Base-by-base conservation (phyloP, 2,113 vertebrate genomes). In the Excalfactoria chinensis region DNA sequence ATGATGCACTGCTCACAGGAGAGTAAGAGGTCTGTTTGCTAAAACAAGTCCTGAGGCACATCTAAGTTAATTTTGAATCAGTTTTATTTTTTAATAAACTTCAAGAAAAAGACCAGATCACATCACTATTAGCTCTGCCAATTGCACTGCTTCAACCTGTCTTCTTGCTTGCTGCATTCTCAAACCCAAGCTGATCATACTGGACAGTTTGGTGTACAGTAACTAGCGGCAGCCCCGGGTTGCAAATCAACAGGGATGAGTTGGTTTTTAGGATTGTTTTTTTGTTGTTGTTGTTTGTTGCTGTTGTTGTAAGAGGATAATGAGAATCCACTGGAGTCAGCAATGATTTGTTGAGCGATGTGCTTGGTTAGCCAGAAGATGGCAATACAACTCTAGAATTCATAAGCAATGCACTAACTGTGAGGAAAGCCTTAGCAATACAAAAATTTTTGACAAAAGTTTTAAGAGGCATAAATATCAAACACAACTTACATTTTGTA, bases 401-500 rank as follows among this genome's bases (percentile, higher is more conserved):
- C 76, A 86, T 23, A 55, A 22, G 21, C n/a, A 81, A 46, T 2
- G 21, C 10, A 48, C 7, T 9, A 25, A 48, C 10, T 4, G 37
- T 22, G 5, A 49, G 30, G 23, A 16, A 86, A 48, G 28, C 1
- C 22, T 0, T 40, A 25, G 25, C 21, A 48, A 20, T 25, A 44
- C 4, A 64, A 9, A 20, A 11, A 9, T 26, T 26, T 53, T 18
- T 13, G 34, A 22, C 18, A 22, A 46, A 67, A 37, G 51, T 25
- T 8, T 3, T 25, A 56, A 53, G 63, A 43, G 28, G 10, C 20
- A 44, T 17, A 89, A 44, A n/a, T 48, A 26, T 48, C 34, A 34
- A 91, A 30, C 8, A 51, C 43, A 11, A 96, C 99, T 99, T 98
- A 99, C 99, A 95, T 99, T 99, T 95, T 99, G 99, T 97, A 99